These are phyloP conservation scores for Eulemur rubriventer DNA, from an alignment of 2,797 vertebrate genomes.

Conservation along the genomic window DNA sequence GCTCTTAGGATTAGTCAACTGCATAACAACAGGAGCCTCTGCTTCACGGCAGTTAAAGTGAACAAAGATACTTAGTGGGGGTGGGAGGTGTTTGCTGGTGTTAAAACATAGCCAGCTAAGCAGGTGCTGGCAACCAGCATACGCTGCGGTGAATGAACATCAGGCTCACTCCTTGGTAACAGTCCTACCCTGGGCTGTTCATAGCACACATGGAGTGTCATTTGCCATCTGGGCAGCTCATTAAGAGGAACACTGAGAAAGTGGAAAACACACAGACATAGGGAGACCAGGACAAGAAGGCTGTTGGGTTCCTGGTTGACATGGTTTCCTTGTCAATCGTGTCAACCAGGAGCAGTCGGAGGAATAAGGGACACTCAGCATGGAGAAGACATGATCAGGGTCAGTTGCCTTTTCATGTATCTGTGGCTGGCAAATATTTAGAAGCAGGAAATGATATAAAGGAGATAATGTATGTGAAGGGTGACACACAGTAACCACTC, in stretches of 20 bases:
- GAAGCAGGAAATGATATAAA: not conserved
- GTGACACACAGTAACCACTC: not conserved
- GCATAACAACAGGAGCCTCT: not conserved
- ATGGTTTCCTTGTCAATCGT: not conserved
- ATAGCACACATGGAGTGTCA: fast-evolving
- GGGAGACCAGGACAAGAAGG: not conserved
- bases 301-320: not conserved
- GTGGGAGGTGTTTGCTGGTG: not conserved
- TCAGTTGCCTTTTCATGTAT: not conserved
- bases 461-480: not conserved
- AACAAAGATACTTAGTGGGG: not conserved
- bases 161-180: not conserved
- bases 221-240: not conserved
- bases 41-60: not conserved
- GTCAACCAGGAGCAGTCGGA: not conserved
- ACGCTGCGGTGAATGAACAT: not conserved
- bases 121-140: fast-evolving
- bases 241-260: not conserved
- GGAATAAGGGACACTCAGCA: not conserved
- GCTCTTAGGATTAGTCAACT: not conserved
- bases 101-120: not conserved
- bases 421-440: not conserved
- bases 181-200: not conserved
- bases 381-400: not conserved
- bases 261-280: not conserved